Base-by-base conservation (phyloP, 2,797 vertebrate species). In the Leontopithecus rosalia region DNA sequence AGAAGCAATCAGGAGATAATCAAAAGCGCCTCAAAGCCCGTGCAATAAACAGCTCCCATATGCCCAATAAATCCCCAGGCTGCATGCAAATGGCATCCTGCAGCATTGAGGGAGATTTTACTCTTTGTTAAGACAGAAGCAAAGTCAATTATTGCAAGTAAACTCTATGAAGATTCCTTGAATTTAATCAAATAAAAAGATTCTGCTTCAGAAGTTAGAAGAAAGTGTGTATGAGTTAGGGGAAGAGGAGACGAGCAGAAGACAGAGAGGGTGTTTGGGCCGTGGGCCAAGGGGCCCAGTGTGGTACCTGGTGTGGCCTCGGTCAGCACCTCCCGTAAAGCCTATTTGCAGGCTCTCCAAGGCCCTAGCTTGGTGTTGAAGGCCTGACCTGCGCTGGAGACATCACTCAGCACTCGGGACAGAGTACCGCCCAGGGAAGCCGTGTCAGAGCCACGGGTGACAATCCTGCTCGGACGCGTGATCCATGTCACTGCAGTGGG, bases 1-100 rank as follows among this genome's bases (percentile, higher is more conserved):
- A 98, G 97, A 98, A 97, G 94, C 97, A 97, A 98, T 97, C 97
- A 95, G 97, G 97, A 97, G 92, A 88, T 96, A 97, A 98, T 98
- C 97, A 97, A 94, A 97, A 96, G 90, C 39, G 48, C 85, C 93
- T 97, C 95, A 91, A 96, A 97, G 90, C 87, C 80, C 0, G 0
- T 96, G 95, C 94, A 97, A 95, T 91, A 97, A 98, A 97, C 39
- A 95, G 97, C 95, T 96, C 98, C 97, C 97, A 48, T 3, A 0
- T 57, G 98, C 93, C 96, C 97, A 83, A 76, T 94, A 97, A 97
- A 73, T 83, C 86, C 61, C 92, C 81, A 2, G 4, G 36, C 79
- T 92, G 88, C 24, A 97, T 96, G 86, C 90, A 52, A 94, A 77
- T 4, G 20, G 93, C 90, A 86, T 22, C 88, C 48, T 36, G 91